Percentiles rank a stretch among this genome's conserved stretches.
Evolutionary conservation across 2,113 vertebrate species (phyloP).

Genomic region (Podiceps cristatus): DNA sequence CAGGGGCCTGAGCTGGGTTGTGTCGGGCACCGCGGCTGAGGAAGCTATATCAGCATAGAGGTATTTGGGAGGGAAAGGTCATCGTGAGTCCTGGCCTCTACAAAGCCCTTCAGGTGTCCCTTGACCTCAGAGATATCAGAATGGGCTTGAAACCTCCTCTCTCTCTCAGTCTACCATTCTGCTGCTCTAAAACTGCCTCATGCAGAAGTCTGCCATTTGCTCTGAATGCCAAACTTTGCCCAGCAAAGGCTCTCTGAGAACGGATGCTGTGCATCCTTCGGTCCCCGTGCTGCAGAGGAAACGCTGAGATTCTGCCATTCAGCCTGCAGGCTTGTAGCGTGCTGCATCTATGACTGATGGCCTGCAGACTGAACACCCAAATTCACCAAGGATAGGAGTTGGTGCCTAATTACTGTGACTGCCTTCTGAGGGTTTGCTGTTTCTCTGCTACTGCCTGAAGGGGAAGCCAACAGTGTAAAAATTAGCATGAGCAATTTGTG

Average conservation of each 20-base stretch:
- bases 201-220: background rate
- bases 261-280: background rate
- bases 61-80: background rate
- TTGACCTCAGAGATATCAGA: background rate
- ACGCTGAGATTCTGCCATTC: background rate
- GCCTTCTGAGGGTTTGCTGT: background rate
- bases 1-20: background rate
- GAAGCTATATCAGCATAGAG: background rate
- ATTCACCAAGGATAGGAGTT: background rate
- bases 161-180: background rate
- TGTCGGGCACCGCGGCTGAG: background rate
- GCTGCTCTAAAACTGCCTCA: background rate
- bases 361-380: background rate
- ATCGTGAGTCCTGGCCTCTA: background rate
- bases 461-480: constrained; percentile 5
- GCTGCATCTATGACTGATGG: background rate
- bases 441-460: background rate
- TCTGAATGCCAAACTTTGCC: background rate
- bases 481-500: constrained; percentile 23
- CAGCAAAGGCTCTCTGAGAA: background rate
- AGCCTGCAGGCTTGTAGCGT: background rate
- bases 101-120: background rate
- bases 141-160: background rate
- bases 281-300: background rate
- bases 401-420: background rate